Percentiles rank a stretch among this genome's conserved stretches.
phyloP scores from a whole-genome alignment of 2,113 vertebrate genomes.

The Thunnus maccoyii region DNA sequence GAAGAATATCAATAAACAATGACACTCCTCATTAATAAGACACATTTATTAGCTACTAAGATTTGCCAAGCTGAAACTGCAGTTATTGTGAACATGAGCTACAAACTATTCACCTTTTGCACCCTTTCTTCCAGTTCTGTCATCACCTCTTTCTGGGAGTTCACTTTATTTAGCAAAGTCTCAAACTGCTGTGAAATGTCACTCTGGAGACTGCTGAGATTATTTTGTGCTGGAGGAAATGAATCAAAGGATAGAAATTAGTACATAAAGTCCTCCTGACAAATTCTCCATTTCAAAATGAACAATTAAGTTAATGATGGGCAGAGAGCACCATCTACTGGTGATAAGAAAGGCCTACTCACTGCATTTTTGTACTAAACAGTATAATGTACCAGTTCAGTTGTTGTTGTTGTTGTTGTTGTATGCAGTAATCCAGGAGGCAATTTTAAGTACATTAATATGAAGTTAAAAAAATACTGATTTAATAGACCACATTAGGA shows the following conservation, averaged over 20 bases:
- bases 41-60: constrained; percentile 3
- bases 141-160: constrained; percentile 67
- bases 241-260: constrained; percentile 10
- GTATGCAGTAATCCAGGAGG: too few species aligned
- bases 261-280: background rate
- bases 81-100: background rate
- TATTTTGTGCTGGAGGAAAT: constrained; percentile 74
- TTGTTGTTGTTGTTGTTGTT: too few species aligned
- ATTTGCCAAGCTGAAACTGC: background rate
- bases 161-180: constrained; percentile 68
- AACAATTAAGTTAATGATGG: background rate
- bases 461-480: background rate
- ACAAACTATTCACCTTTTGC: constrained; percentile 73
- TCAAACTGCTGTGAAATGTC: constrained; percentile 75
- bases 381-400: too few species aligned
- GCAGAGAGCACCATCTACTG: constrained; percentile 67
- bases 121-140: constrained; percentile 71
- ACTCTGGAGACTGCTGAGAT: constrained; percentile 68
- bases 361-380: background rate
- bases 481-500: background rate
- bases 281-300: too few species aligned
- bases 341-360: background rate
- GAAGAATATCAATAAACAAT: constrained; percentile 31
- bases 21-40: constrained; percentile 8
- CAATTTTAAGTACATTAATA: background rate